These are phyloP conservation scores for Heliangelus exortis DNA, from an alignment of 2,797 vertebrate species.

Conservation along the genomic window DNA sequence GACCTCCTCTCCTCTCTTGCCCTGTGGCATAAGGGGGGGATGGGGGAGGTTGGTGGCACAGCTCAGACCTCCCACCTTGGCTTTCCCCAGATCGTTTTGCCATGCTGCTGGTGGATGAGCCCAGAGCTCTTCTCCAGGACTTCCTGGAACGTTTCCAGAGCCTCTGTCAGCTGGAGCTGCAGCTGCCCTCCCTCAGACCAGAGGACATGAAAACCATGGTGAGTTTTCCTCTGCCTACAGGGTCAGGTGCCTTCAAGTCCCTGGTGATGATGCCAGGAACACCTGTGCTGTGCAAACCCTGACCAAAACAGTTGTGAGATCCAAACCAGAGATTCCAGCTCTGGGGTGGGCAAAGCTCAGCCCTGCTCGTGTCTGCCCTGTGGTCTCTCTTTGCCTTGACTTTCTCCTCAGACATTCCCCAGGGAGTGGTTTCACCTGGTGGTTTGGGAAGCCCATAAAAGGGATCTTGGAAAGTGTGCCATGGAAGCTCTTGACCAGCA, in stretches of 20 bases:
- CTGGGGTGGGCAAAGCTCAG: not conserved
- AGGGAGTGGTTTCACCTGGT: rapidly evolving
- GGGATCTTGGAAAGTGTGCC: not conserved
- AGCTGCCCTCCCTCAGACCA: conserved; percentile 90
- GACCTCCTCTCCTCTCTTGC: not conserved
- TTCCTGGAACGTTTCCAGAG: conserved; percentile 90
- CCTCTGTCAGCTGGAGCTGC: conserved; percentile 87
- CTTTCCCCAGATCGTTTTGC: conserved; percentile 87
- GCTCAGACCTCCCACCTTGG: not conserved
- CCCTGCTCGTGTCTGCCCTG: rapidly evolving
- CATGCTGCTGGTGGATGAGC: conserved; percentile 86
- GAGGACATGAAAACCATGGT: conserved; percentile 92
- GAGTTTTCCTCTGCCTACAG: not conserved
- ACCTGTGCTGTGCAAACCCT: not conserved
- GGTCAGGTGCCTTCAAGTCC: rapidly evolving
- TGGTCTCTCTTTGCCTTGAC: not conserved
- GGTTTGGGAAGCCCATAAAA: rapidly evolving
- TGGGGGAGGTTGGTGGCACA: not conserved
- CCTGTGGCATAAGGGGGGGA: rapidly evolving
- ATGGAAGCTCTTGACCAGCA: rapidly evolving
- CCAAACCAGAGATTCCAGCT: not conserved
- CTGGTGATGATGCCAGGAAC: rapidly evolving
- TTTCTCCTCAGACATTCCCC: rapidly evolving
- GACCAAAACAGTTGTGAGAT: rapidly evolving
- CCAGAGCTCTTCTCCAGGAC: conserved; percentile 82